Percentiles rank a stretch among this genome's conserved stretches.
These are phyloP conservation scores for Eriosoma lanigerum DNA, from an alignment of 1,140 invertebrate species.

Conservation along the genomic window DNA sequence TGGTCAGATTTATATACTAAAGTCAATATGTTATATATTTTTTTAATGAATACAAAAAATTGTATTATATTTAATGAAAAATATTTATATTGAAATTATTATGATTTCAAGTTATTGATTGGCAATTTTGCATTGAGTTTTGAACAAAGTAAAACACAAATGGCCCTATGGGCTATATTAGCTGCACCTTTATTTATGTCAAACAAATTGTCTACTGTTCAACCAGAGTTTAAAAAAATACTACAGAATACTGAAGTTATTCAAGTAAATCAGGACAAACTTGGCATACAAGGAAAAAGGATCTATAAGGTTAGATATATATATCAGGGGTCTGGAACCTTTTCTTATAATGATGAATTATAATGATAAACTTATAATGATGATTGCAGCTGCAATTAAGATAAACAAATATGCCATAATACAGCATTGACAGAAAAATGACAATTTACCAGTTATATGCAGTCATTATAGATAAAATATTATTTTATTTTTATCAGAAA, in stretches of 20 bases:
- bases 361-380: too few species aligned
- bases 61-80: constrained; percentile 12
- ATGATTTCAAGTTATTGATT: constrained; percentile 69
- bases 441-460: too few species aligned
- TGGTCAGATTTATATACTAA: constrained; percentile 63
- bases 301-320: constrained; percentile 59
- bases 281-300: constrained; percentile 70
- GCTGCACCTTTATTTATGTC: constrained; percentile 91
- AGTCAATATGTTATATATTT: too few species aligned
- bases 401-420: too few species aligned
- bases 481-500: too few species aligned
- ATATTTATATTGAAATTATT: constrained; percentile 23
- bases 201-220: constrained; percentile 74
- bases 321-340: too few species aligned
- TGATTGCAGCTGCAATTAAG: too few species aligned
- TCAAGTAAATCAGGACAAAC: constrained; percentile 79
- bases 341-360: too few species aligned
- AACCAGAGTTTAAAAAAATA: constrained; percentile 72
- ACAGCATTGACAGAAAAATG: too few species aligned
- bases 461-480: too few species aligned
- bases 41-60: not conserved
- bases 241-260: constrained; percentile 75
- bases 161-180: constrained; percentile 88
- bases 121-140: constrained; percentile 84
- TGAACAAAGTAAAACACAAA: constrained; percentile 81